A percentile compares a stretch with the other conserved stretches of the same genome.
These are phyloP conservation scores for Scylla paramamosain DNA, from an alignment of 1,140 invertebrate species.

Conservation along the genomic window DNA sequence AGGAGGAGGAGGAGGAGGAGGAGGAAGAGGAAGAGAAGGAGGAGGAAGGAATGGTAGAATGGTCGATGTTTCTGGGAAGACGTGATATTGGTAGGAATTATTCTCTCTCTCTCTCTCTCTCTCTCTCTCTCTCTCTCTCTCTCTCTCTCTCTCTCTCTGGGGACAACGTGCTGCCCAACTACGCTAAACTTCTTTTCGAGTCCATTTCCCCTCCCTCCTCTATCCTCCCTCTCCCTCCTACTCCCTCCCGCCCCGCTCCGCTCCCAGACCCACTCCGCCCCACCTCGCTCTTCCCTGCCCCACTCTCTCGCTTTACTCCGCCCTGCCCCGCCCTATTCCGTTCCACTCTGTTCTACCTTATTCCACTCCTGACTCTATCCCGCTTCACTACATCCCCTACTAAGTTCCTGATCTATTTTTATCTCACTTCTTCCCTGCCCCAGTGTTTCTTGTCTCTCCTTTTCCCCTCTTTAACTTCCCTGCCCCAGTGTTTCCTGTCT, in stretches of 20 bases:
- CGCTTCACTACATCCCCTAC: background rate
- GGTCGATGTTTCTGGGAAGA: no score
- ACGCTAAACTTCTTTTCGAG: background rate
- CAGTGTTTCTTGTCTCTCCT: background rate
- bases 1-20: no score
- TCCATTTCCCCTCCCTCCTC: background rate
- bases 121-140: constrained; percentile 52
- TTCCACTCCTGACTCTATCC: background rate
- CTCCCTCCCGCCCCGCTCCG: background rate
- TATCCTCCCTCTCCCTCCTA: background rate
- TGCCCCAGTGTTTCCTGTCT: background rate
- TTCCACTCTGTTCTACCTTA: background rate
- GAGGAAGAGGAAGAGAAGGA: no score
- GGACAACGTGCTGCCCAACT: no score
- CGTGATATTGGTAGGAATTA: no score
- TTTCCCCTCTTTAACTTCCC: background rate
- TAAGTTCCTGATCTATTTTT: no score
- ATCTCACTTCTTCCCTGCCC: no score
- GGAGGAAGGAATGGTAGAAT: no score
- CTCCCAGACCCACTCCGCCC: background rate
- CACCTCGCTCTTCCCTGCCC: background rate
- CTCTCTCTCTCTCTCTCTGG: constrained; percentile 41
- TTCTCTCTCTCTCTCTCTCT: constrained; percentile 45
- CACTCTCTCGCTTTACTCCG: background rate
- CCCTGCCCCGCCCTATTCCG: background rate